Evolutionary conservation across 2,113 vertebrate species (phyloP).

Genomic region (Nyctereutes procyonoides): DNA sequence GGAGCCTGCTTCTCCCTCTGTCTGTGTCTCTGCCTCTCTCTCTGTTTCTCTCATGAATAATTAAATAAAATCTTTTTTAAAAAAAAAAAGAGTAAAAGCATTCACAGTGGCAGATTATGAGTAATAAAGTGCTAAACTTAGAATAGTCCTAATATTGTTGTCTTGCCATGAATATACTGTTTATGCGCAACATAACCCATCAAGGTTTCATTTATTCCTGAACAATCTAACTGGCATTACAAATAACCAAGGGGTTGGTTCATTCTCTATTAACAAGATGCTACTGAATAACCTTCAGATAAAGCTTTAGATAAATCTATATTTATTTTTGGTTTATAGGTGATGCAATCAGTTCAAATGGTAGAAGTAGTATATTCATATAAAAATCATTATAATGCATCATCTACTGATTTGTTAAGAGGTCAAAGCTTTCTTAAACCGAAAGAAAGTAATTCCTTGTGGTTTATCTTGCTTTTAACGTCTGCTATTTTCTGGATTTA

Average conservation of each 20-base stretch:
- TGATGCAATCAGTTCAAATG: slow-evolving; percentile 38
- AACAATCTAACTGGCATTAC: neutral
- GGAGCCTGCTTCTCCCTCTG: no score
- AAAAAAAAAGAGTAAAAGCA: slow-evolving; percentile 24
- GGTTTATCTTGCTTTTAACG: slow-evolving; percentile 64
- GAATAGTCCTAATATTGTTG: slow-evolving; percentile 17
- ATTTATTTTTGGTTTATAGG: slow-evolving; percentile 37
- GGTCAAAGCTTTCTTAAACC: slow-evolving; percentile 19
- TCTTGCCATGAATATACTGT: neutral
- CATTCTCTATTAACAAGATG: slow-evolving; percentile 25
- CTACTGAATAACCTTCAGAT: neutral
- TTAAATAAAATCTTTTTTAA: no score
- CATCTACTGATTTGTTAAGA: slow-evolving; percentile 64
- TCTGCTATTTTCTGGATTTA: neutral
- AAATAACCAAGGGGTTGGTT: neutral
- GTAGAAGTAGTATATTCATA: slow-evolving; percentile 51
- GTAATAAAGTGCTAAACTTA: slow-evolving; percentile 44
- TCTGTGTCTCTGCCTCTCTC: no score
- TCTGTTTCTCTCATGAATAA: no score
- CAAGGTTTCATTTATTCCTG: neutral
- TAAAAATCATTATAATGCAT: slow-evolving; percentile 66
- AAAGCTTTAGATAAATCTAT: slow-evolving; percentile 35
- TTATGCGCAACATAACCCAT: neutral
- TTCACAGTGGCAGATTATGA: neutral
- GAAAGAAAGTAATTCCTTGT: slow-evolving; percentile 67